A percentile compares a stretch with the other conserved stretches of the same genome.
These are phyloP conservation scores for Sprattus sprattus DNA, from an alignment of 2,113 vertebrate species.

Conservation along the genomic window DNA sequence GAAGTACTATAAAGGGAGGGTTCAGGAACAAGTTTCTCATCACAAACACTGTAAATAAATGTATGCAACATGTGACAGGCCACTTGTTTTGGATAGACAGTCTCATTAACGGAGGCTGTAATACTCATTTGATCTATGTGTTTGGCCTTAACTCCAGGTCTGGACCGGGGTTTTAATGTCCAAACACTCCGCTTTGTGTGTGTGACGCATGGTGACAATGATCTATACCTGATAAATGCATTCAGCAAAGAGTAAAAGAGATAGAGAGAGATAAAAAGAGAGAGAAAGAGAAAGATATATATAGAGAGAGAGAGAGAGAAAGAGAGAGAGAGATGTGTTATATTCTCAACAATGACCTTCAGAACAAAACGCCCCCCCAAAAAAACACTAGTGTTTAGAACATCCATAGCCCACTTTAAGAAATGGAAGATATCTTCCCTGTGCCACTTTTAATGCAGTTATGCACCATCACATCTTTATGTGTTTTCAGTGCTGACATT, in stretches of 20 bases:
- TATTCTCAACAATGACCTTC: constrained; percentile 22
- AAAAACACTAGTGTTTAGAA: background rate
- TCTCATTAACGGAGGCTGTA: background rate
- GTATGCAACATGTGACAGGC: background rate
- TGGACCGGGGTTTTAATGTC: background rate
- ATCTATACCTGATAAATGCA: background rate
- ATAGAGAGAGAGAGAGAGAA: background rate
- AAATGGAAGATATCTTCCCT: background rate
- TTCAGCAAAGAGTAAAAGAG: background rate
- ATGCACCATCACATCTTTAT: background rate
- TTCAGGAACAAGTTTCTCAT: background rate
- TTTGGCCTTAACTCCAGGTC: background rate
- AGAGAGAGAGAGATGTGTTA: background rate
- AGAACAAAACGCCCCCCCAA: background rate
- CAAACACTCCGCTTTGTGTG: no score
- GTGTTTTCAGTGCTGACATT: background rate
- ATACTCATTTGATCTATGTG: constrained; percentile 9
- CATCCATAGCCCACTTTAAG: background rate
- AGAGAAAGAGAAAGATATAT: background rate
- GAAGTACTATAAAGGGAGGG: background rate
- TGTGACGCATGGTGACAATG: background rate
- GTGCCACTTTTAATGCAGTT: background rate
- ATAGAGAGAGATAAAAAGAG: background rate
- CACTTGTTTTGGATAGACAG: background rate
- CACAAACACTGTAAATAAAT: constrained; percentile 4